These are phyloP conservation scores for Telmatochromis sp. DNA, from an alignment of 2,113 vertebrate genomes.

Conservation along the genomic window DNA sequence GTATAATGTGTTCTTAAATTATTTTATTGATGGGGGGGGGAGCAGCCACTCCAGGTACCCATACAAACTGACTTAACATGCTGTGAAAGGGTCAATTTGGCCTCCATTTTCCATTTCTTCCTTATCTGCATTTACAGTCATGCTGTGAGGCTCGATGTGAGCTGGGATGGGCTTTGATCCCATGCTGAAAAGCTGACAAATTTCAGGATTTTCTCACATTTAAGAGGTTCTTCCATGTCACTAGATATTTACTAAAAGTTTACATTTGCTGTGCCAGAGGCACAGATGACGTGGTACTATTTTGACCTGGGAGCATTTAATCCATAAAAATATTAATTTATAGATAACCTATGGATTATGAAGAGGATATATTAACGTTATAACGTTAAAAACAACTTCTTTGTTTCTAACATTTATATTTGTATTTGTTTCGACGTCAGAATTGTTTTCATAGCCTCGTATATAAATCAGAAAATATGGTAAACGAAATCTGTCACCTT, in stretches of 20 bases:
- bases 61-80: constrained; percentile 85
- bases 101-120: constrained; percentile 94
- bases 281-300: not conserved
- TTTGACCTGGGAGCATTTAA: not conserved
- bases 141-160: constrained; percentile 76
- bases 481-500: not conserved
- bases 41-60: constrained; percentile 90
- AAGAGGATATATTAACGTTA: not conserved
- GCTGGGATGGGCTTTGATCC: constrained; percentile 39
- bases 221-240: constrained; percentile 72
- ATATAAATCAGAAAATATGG: not conserved
- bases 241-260: constrained; percentile 70
- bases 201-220: constrained; percentile 74
- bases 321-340: not conserved
- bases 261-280: not conserved
- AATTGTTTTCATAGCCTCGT: not conserved
- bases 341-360: not conserved
- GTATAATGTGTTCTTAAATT: constrained; percentile 98
- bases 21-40: constrained; percentile 93
- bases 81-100: constrained; percentile 99
- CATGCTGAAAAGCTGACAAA: constrained; percentile 65
- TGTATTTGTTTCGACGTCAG: not conserved
- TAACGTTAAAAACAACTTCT: not conserved
- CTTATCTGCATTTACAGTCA: constrained; percentile 84
- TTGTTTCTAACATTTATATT: not conserved